phyloP scores from a whole-genome alignment of 2,797 vertebrate species.

The Remorina albescens region DNA sequence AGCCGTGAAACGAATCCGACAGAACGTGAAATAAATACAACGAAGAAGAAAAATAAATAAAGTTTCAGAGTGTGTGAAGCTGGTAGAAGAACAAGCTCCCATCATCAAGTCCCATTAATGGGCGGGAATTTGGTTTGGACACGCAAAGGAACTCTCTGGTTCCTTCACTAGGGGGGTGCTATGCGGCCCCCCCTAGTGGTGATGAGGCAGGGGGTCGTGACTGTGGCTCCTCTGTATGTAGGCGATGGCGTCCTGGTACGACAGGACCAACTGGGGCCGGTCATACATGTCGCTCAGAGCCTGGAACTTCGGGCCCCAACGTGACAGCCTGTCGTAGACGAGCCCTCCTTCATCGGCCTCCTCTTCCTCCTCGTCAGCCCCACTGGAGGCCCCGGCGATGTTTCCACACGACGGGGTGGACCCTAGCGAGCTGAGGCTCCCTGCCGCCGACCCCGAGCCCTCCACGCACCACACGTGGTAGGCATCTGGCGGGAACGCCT shows the following conservation, averaged over 20 bases:
- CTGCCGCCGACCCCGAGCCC: conserved; percentile 82
- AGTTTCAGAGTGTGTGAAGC: conserved; percentile 14
- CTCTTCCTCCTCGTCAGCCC: conserved; percentile 46
- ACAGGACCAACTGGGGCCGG: conserved; percentile 72
- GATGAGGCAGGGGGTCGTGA: conserved; percentile 63
- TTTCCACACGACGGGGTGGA: conserved; percentile 55
- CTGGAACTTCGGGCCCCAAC: conserved; percentile 89
- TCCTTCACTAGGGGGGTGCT: not conserved
- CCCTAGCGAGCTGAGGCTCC: conserved; percentile 90
- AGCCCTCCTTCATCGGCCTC: conserved; percentile 74
- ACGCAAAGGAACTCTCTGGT: no score
- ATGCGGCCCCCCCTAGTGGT: conserved; percentile 44
- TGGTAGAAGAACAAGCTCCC: not conserved
- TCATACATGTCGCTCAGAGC: conserved; percentile 85
- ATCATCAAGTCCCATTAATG: no score
- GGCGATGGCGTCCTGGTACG: conserved; percentile 67
- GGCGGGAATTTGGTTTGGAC: no score
- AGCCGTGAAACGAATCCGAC: no score
- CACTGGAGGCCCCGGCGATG: not conserved
- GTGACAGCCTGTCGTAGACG: conserved; percentile 79
- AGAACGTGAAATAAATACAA: conserved; percentile 71
- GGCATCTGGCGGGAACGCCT: conserved; percentile 83
- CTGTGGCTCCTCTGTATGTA: conserved; percentile 68
- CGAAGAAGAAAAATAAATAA: conserved; percentile 58
- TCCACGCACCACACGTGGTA: conserved; percentile 88